Evolutionary conservation across 2,797 vertebrate genomes (phyloP), one percentile per base, ranked within the genome.

Genomic region (Gila robusta): DNA sequence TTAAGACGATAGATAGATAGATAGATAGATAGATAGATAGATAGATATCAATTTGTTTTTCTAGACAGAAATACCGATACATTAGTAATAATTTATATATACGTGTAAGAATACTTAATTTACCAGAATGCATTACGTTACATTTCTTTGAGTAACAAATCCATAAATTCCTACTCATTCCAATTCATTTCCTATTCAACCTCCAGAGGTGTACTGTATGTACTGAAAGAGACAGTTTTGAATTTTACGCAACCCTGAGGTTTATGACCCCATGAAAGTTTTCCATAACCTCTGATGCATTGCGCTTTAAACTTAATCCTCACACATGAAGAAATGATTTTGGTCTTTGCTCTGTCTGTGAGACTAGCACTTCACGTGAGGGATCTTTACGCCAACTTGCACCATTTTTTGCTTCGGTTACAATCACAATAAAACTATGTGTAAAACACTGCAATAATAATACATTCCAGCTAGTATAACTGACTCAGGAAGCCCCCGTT

Each of bases 381-480:
- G 49, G 28, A 67, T 72, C 77, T 82, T 79, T 41, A 81, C n/a
- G 35, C 71, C 64, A 62, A 62, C 70, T 67, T 73, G 26, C 54
- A 32, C n/a, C 14, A 47, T 84, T 88, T 47, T 32, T 82, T 41
- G 72, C 12, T 28, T 90, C 90, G 90, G 90, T 91, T 88, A 85
- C 84, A 87, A 91, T 92, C 91, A 93, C 90, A 93, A 90, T 92
- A 86, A 92, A 84, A 87, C 87, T 90, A 83, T 92, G 91, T 93
- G 91, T 93, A 91, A 91, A 93, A 91, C 89, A 88, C 59, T 47
- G 32, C 72, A 91, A 87, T 90, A 93, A 91, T 87, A 94, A 92
- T 87, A 93, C 90, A 90, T 92, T 92, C 83, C 82, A 88, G 84
- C 79, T 86, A 91, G 84, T 88, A 80, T 92, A 90, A 92, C 92